phyloP scores from a whole-genome alignment of 2,797 vertebrate species.

The Pseudochromis fuscus region DNA sequence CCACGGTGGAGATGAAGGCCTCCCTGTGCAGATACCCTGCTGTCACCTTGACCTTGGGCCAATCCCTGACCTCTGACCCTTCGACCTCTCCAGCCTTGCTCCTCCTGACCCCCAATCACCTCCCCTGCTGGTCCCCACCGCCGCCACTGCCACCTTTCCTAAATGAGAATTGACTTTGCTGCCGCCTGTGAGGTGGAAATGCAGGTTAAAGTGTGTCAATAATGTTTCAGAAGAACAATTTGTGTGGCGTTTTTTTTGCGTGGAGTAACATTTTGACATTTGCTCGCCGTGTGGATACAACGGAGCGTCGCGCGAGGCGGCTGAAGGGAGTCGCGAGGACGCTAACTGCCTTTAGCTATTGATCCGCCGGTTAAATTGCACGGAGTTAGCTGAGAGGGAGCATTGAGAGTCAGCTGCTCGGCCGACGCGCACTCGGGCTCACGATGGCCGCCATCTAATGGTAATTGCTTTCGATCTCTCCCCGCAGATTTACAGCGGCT shows the following conservation, averaged over 20 bases:
- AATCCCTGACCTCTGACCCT: conserved; percentile 77
- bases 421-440: conserved; percentile 53
- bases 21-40: conserved; percentile 82
- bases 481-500: conserved; percentile 88
- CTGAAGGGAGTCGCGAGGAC: conserved; percentile 87
- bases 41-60: conserved; percentile 95
- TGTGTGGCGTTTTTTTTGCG: conserved; percentile 86
- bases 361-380: conserved; percentile 96
- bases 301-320: conserved; percentile 87
- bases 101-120: conserved; percentile 47
- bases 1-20: conserved; percentile 88
- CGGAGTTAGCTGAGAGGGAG: conserved; percentile 52
- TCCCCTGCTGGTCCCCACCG: conserved; percentile 26
- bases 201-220: conserved; percentile 97
- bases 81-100: conserved; percentile 63
- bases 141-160: conserved; percentile 72
- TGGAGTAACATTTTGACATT: conserved; percentile 92
- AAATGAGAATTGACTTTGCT: conserved; percentile 93
- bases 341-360: conserved; percentile 92
- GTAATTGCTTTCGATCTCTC: conserved; percentile 99
- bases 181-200: conserved; percentile 81
- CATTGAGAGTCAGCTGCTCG: conserved; percentile 42
- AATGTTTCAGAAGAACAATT: conserved; percentile 96
- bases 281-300: conserved; percentile 84
- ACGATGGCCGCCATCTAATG: conserved; percentile 86